A percentile compares a stretch with the other conserved stretches of the same genome.
Evolutionary conservation across 2,888 invertebrate species (phyloP).

Genomic region (Megastigmus dorsalis): DNA sequence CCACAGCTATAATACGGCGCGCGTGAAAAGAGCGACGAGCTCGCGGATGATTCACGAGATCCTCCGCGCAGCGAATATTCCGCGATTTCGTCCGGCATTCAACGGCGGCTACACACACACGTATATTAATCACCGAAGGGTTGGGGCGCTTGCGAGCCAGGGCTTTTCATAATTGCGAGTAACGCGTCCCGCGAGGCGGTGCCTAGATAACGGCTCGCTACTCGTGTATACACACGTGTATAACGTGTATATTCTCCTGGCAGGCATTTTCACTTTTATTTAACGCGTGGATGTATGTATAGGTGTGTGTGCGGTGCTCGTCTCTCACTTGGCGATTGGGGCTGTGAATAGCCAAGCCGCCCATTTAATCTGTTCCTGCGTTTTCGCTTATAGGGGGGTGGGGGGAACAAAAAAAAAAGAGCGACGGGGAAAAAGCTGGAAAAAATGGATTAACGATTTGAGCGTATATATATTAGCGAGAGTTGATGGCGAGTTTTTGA

Average conservation of each 20-base stretch:
- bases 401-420: not conserved
- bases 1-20: no score
- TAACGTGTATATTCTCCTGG: no score
- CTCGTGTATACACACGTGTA: no score
- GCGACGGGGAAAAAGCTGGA: no score
- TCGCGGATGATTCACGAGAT: no score
- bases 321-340: not conserved
- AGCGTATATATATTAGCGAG: not conserved
- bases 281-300: not conserved
- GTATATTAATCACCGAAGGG: slow-evolving; percentile 30
- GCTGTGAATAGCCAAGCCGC: no score
- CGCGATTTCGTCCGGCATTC: not conserved
- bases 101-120: no score
- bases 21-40: no score
- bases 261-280: not conserved
- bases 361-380: not conserved
- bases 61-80: no score
- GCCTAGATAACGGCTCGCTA: no score
- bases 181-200: not conserved
- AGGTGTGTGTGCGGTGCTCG: not conserved
- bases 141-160: no score
- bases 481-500: no score
- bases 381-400: not conserved
- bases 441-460: slow-evolving; percentile 5
- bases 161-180: slow-evolving; percentile 23